Percentiles rank a stretch among this genome's conserved stretches.
phyloP scores from a whole-genome alignment of 2,113 vertebrate species.

The Anolis carolinensis region DNA sequence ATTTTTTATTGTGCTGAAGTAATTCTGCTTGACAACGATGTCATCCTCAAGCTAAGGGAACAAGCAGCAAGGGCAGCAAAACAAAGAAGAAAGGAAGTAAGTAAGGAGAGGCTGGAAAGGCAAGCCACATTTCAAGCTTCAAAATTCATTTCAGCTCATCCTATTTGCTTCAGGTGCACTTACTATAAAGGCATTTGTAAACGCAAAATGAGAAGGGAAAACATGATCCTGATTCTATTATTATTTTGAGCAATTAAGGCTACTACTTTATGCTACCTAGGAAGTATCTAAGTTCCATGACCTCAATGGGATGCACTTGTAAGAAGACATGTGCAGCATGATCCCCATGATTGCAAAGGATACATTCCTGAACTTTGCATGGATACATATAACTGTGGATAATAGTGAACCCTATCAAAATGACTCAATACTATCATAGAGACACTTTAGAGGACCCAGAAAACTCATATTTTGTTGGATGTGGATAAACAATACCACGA shows the following conservation, averaged over 20 bases:
- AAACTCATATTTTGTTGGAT: too few relatives aligned
- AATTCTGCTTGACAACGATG: constrained; percentile 98
- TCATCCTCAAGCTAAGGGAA: constrained; percentile 93
- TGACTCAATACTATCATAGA: too few relatives aligned
- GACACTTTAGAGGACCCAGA: too few relatives aligned
- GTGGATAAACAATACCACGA: too few relatives aligned
- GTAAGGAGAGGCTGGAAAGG: constrained; percentile 2
- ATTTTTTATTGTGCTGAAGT: constrained; percentile 99
- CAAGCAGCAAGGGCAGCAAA: constrained; percentile 21
- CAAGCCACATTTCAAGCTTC: constrained; percentile 14
- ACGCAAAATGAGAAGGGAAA: constrained; percentile 18
- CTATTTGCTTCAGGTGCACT: constrained; percentile 26
- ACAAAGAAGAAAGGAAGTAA: constrained; percentile 28
- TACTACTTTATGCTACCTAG: background rate
- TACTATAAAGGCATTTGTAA: background rate
- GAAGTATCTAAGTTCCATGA: background rate
- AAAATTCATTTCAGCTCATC: background rate
- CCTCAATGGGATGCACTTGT: background rate
- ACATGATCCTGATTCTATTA: background rate
- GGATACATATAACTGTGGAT: too few relatives aligned
- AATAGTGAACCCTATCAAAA: too few relatives aligned
- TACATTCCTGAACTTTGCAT: too few relatives aligned
- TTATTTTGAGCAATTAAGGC: background rate
- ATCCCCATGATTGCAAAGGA: too few relatives aligned
- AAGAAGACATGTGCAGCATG: background rate